Conservation (phyloP, 2,113 vertebrate genomes). For the Chlorodrepanis virens region DNA sequence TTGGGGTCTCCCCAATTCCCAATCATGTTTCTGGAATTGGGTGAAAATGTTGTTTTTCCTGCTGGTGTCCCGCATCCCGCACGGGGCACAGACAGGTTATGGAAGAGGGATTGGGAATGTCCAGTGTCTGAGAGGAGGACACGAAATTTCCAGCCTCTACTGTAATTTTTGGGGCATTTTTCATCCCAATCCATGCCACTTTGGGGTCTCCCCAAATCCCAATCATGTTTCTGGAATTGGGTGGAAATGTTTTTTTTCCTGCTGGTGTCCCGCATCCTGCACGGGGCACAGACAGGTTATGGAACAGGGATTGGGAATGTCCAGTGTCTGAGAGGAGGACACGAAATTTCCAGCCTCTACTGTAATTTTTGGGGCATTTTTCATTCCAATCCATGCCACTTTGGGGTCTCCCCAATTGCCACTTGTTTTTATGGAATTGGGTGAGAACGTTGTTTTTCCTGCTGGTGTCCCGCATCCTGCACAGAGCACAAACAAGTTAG, state of each 20-base stretch:
- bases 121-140: rapidly evolving
- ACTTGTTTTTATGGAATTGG: no score
- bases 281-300: no score
- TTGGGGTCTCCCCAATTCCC: not conserved
- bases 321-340: not conserved
- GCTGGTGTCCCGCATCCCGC: not conserved
- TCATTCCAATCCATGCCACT: not conserved
- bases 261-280: constrained; percentile 82
- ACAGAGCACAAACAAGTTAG: not conserved
- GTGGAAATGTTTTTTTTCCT: constrained; percentile 73
- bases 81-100: not conserved
- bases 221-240: constrained; percentile 89
- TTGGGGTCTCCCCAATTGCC: not conserved
- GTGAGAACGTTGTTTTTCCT: no score
- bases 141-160: not conserved
- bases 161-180: rapidly evolving
- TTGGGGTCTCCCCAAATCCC: not conserved
- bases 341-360: not conserved
- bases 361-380: not conserved
- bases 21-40: rapidly evolving
- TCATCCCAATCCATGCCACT: rapidly evolving
- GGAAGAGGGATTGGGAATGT: not conserved
- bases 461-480: not conserved
- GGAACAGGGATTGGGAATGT: no score
- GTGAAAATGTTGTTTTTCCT: not conserved